Base-by-base conservation (phyloP, 1,140 invertebrate genomes). In the Aleiodes sp. region DNA sequence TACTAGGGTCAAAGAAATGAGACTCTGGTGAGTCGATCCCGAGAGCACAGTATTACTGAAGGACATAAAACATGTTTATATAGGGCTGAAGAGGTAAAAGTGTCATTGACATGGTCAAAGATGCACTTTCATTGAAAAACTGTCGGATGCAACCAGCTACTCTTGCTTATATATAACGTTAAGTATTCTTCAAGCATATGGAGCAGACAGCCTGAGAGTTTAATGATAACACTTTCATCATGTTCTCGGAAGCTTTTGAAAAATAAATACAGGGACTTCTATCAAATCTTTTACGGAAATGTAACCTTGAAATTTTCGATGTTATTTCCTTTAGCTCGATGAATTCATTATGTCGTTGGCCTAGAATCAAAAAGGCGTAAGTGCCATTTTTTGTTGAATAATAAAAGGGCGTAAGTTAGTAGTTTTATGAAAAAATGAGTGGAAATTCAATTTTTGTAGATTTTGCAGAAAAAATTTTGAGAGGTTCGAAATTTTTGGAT, bases 171-270 rank as follows among this genome's bases (percentile, higher is more conserved):
- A 52, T 52, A 52, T 52, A 52, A 16, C 46, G 26, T 52, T 21
- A 52, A 35, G 21, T 26, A 59, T 57, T 52, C 19, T 33, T 14
- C 39, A 24, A 21, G 62, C 39, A 52, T 65, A 10, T 46, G 39
- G 43, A 56, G 64, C 10, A 19, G 65, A 59, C 39, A 57, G 46
- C 28, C 21, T 29, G 64, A 37, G 31, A 66, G 65, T 66, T 66
- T 35, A 52, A 52, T 52, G 46, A 52, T 52, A 52, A 52, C 46
- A 52, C 26, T 52, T 52, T 52, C 26, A 52, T 21, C 19, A 24
- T 52, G 46, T 21, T 24, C 16, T 21, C 2, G 46, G 26, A 10
- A 52, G 7, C 19, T 52, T 52, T 16, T 24, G 26, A 52, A 52
- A 46, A 46, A 46, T 16, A 24, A 52, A n/a, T n/a, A n/a, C n/a